Conservation (phyloP, 1,140 invertebrate species). For the Drosophila tsacasi region DNA sequence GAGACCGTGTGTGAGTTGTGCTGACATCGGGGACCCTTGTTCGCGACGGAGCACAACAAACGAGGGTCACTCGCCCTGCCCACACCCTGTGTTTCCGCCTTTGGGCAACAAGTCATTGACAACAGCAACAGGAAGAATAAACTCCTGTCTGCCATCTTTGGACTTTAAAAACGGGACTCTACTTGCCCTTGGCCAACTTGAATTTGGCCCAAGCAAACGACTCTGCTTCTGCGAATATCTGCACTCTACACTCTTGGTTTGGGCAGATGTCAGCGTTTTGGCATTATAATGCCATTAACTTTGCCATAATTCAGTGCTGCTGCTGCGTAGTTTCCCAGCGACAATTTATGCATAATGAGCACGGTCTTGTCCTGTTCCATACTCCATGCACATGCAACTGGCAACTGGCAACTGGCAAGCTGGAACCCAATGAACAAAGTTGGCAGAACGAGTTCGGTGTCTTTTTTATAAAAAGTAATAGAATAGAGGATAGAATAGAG, state of each 20-base stretch:
- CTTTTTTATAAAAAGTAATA: no score
- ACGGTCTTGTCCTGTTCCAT: constrained; percentile 26
- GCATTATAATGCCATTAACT: constrained; percentile 83
- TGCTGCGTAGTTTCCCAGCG: constrained; percentile 61
- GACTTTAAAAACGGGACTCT: constrained; percentile 17
- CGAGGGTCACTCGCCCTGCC: constrained; percentile 50
- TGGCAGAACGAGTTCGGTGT: accelerated
- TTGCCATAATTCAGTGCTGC: constrained; percentile 78
- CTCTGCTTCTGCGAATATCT: constrained; percentile 4
- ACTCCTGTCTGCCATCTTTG: constrained; percentile 3
- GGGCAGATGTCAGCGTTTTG: constrained; percentile 53
- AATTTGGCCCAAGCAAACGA: constrained; percentile 16
- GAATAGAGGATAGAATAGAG: accelerated
- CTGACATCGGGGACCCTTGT: constrained; percentile 56
- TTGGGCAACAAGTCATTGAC: constrained; percentile 48
- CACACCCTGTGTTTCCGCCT: constrained; percentile 13
- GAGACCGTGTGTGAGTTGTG: constrained; percentile 35
- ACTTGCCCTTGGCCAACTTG: constrained; percentile 46
- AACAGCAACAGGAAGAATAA: constrained; percentile 9
- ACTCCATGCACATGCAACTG: constrained; percentile 27
- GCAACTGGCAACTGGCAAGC: constrained; percentile 16
- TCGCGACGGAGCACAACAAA: constrained; percentile 43
- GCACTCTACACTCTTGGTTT: constrained; percentile 13
- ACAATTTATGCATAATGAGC: constrained; percentile 82
- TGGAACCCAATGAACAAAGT: constrained; percentile 37